phyloP scores from a whole-genome alignment of 2,797 vertebrate genomes.

The Buceros bicornis region DNA sequence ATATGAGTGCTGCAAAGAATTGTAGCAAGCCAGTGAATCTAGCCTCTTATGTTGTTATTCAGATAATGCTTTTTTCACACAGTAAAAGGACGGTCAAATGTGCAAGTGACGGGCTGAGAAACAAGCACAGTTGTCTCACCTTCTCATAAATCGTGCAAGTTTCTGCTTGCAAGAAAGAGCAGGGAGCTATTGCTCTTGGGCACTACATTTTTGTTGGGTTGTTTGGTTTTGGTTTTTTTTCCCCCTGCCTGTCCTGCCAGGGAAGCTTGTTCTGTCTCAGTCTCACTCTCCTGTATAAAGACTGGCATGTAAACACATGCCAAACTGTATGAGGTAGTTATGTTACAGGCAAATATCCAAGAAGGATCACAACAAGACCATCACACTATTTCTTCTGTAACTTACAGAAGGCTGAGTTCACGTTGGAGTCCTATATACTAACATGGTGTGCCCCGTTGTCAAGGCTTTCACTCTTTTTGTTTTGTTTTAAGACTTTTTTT shows the following conservation, averaged over 20 bases:
- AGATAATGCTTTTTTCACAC: neutral
- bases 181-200: neutral
- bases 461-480: neutral
- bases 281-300: neutral
- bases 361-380: neutral
- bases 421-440: neutral
- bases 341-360: neutral
- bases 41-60: neutral
- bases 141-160: neutral
- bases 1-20: fast-evolving
- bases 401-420: neutral
- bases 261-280: neutral
- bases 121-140: neutral
- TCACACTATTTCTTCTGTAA: neutral
- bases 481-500: neutral
- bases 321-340: neutral
- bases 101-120: neutral
- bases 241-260: neutral
- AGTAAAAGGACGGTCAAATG: neutral
- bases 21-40: neutral
- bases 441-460: fast-evolving
- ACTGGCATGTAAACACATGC: neutral
- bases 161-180: neutral
- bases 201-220: neutral
- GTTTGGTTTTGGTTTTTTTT: neutral